Evolutionary conservation across 2,888 invertebrate species (phyloP), one percentile per base, ranked within the genome.

Genomic region (Elegia similella): DNA sequence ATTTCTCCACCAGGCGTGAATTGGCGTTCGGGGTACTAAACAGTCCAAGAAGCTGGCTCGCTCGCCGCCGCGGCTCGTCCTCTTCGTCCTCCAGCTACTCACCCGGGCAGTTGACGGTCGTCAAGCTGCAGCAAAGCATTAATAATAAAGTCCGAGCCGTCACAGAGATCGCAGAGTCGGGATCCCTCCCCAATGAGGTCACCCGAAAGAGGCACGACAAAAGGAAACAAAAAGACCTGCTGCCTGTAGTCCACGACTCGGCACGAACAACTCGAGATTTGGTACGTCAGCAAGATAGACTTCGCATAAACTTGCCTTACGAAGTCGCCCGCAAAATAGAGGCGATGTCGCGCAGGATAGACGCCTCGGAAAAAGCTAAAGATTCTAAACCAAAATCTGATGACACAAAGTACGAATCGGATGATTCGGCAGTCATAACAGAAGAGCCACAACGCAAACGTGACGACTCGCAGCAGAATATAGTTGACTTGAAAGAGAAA

Each of bases 1-100:
- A 10, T 46, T 44, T 15, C n/a, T 56, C 57, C n/a, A 8, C 1
- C 72, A 83, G 82, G n/a, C 78, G 81, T 29, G 82, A 82, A 54
- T 68, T 42, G 30, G 56, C 56, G 1, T 47, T 30, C 48, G 42
- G 47, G 13, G 16, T 23, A 0, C 13, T 38, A 6, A 8, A 83
- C 0, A 55, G 76, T 5, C 80, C 82, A 30, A 80, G 78, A 53
- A 72, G 63, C 15, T 57, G 82, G 0, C 79, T 79, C 17, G 65
- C 70, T 17, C 75, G 76, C 46, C 75, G 83, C n/a, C 77, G 81
- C 0, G 81, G 84, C 43, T 72, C 80, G 0, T 86, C 88, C 0
- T 84, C 92, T 0, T 90, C 91, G 0, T 88, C 89, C 0, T 88
- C 90, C n/a, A 76, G 73, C 13, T 30, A 29, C 42, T 42, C 34